Conservation (phyloP, 1,140 invertebrate species). For the Drosophila watanabei region DNA sequence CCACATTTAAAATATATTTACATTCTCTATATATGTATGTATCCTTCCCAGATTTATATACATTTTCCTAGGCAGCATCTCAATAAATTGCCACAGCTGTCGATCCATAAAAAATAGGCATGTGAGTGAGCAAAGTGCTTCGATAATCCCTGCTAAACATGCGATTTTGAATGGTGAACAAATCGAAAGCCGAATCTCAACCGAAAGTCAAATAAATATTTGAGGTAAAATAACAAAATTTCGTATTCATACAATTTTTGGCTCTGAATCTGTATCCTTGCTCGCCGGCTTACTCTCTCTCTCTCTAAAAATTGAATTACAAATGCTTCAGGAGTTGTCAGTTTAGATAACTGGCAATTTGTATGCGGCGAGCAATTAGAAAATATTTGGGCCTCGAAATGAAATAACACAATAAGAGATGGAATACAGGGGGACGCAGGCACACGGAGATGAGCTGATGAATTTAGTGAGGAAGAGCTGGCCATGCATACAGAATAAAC, state of each 20-base stretch:
- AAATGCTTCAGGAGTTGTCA: conserved; percentile 47
- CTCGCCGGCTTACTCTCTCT: background rate
- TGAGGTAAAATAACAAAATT: conserved; percentile 24
- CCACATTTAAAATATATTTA: background rate
- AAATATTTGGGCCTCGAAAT: conserved; percentile 32
- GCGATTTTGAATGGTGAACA: conserved; percentile 40
- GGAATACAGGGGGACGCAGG: conserved; percentile 1
- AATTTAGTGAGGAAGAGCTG: conserved; percentile 46
- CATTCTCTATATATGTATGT: no score
- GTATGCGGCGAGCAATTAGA: conserved; percentile 63
- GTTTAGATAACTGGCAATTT: conserved; percentile 64
- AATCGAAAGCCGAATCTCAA: conserved; percentile 12
- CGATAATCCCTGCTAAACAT: conserved; percentile 61
- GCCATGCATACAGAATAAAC: conserved; percentile 67
- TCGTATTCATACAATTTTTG: conserved; percentile 32
- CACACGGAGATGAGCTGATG: conserved; percentile 44
- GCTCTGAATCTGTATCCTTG: background rate
- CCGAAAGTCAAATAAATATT: conserved; percentile 28
- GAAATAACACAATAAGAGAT: conserved; percentile 36
- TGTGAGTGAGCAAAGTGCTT: conserved; percentile 40
- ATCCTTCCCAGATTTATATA: background rate
- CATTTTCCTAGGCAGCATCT: background rate
- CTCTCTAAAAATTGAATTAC: conserved; percentile 42
- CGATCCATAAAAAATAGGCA: conserved; percentile 8
- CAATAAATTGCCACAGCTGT: conserved; percentile 10